phyloP scores from a whole-genome alignment of 64 coral and sea anemone genomes.

The Hydrozoanthus tunicans region DNA sequence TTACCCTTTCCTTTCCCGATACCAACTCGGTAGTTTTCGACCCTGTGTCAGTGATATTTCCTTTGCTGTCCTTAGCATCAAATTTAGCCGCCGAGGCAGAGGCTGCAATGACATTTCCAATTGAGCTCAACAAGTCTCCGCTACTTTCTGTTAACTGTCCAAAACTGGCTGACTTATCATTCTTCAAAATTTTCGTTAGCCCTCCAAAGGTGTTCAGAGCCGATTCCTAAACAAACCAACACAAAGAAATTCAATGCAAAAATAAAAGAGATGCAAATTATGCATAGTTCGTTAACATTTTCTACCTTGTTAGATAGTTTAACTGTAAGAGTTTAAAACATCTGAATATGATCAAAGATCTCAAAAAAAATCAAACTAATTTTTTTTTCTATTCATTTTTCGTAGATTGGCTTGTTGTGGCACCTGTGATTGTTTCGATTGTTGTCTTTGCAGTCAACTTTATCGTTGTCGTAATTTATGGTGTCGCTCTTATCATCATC shows the following conservation, averaged over 20 bases:
- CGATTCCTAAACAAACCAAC: background rate
- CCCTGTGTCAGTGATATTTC: background rate
- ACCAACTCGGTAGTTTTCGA: background rate
- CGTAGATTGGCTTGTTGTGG: too few species aligned
- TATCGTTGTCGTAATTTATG: too few species aligned
- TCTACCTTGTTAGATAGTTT: too few species aligned
- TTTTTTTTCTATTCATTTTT: too few species aligned
- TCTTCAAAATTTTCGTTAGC: constrained; percentile 13
- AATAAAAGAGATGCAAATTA: too few species aligned
- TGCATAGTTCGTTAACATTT: too few species aligned
- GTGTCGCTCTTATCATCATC: too few species aligned
- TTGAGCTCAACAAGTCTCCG: constrained; percentile 24
- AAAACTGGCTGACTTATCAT: background rate
- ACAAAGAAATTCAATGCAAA: background rate
- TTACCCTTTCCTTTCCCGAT: constrained; percentile 34
- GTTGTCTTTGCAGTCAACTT: too few species aligned
- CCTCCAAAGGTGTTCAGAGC: constrained; percentile 17
- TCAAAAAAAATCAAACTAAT: too few species aligned
- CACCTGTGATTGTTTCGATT: too few species aligned
- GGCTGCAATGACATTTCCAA: constrained; percentile 30
- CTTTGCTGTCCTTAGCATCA: background rate
- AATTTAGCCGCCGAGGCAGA: background rate
- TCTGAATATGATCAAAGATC: too few species aligned
- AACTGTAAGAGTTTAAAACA: too few species aligned
- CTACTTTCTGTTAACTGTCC: background rate